Evolutionary conservation across 2,113 vertebrate genomes (phyloP), one percentile per base, ranked within the genome.

Genomic region (Serilophus lunatus): DNA sequence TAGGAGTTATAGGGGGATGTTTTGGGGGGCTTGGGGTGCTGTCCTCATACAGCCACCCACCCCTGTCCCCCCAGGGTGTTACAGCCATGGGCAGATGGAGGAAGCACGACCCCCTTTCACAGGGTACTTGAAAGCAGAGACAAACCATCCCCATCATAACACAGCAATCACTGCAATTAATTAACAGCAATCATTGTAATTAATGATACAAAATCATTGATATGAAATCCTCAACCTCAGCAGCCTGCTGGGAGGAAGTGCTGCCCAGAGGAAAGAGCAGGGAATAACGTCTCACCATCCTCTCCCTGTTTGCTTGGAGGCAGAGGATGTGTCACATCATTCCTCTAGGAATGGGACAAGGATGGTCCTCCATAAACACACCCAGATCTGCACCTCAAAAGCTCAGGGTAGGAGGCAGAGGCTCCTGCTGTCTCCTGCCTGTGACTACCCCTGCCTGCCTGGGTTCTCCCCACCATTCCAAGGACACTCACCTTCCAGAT

Each of bases 401-500:
- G 17, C 61, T 75, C 5, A 0, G 22, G 65, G 15, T 8, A 12
- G n/a, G 51, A 71, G 22, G 86, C 82, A 75, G 56, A 54, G 61
- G 61, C 40, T 81, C 36, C 53, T 74, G 68, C 63, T 54, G 15
- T n/a, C 74, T 28, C 42, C 2, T 65, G 64, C 59, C 84, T 7
- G 1, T 4, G 1, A 1, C 42, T 3, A 6, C 3, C 64, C 31
- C 36, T 69, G 60, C 74, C 74, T 19, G 1, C 42, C 33, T 3
- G 66, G n/a, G 9, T 3, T 42, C 75, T 54, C 49, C 50, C 63
- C 7, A 8, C 2, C 2, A n/a, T 3, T 4, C 56, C 22, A 0
- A 35, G 36, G 15, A 22, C 36, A 90, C 98, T 80, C 92, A 99
- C 99, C 99, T 99, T 99, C 99, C 99, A 99, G 98, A 99, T 99